Conservation (phyloP, 2,797 vertebrate genomes). For the Jordanella pulchra region DNA sequence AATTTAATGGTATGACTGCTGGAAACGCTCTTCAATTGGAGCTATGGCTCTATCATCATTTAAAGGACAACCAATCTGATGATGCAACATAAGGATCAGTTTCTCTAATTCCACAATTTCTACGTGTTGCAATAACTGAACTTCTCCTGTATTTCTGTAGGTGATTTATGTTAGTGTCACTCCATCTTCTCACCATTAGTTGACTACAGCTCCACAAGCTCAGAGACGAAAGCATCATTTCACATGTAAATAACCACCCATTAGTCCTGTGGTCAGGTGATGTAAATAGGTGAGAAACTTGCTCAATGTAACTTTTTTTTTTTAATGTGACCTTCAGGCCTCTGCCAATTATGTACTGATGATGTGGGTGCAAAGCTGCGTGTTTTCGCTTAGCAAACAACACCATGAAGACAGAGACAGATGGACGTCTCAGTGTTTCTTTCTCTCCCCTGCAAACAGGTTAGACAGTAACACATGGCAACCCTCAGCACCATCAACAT, state of each 20-base stretch:
- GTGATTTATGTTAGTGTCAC: not conserved
- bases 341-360: slow-evolving; percentile 17
- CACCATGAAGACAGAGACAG: slow-evolving; percentile 60
- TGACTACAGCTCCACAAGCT: not conserved
- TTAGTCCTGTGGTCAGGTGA: not conserved
- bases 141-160: not conserved
- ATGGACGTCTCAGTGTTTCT: slow-evolving; percentile 60
- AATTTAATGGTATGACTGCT: not conserved
- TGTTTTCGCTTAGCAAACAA: slow-evolving; percentile 30
- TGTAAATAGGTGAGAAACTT: not conserved
- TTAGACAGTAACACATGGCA: slow-evolving; percentile 72
- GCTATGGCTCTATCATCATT: not conserved
- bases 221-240: not conserved
- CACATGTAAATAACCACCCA: not conserved
- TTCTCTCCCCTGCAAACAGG: slow-evolving; percentile 62
- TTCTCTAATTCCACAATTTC: not conserved
- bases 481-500: slow-evolving; percentile 60
- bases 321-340: not conserved
- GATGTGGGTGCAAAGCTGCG: slow-evolving; percentile 7
- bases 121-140: not conserved
- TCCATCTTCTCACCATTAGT: not conserved
- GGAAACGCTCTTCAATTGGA: not conserved
- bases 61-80: not conserved
- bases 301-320: not conserved
- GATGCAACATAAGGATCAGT: not conserved